These are phyloP conservation scores for Bombus breviceps DNA, from an alignment of 1,140 invertebrate species.

Conservation along the genomic window DNA sequence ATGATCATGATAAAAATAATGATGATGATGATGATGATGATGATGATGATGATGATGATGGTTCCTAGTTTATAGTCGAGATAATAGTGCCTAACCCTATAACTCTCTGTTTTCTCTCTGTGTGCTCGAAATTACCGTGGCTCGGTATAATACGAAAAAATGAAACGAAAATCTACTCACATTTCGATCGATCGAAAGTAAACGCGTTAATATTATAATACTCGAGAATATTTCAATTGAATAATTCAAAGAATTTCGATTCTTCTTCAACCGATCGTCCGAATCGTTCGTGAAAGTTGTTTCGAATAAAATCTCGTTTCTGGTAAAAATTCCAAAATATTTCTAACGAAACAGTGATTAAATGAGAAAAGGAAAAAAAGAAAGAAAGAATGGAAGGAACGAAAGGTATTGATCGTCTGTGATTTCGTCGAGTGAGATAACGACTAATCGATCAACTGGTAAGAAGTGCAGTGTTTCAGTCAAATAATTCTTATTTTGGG, in stretches of 20 bases:
- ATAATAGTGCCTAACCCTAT: conserved; percentile 77
- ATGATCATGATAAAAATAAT: conserved; percentile 68
- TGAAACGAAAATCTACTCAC: not conserved
- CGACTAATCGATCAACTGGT: conserved; percentile 17
- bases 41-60: conserved; percentile 74
- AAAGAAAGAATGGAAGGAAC: conserved; percentile 12
- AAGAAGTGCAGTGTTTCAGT: conserved; percentile 56
- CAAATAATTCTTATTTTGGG: conserved; percentile 27
- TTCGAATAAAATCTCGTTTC: not conserved
- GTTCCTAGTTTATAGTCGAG: conserved; percentile 81
- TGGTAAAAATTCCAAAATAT: not conserved
- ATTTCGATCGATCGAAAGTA: conserved; percentile 2
- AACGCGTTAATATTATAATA: not conserved
- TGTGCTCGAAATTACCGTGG: conserved; percentile 63
- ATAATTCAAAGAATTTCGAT: not conserved
- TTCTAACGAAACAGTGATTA: conserved; percentile 9
- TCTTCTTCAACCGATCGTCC: not conserved
- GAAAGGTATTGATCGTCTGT: conserved; percentile 55
- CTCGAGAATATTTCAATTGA: not conserved
- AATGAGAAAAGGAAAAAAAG: too few relatives aligned
- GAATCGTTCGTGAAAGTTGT: not conserved
- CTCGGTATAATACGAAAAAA: conserved; percentile 16
- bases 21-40: conserved; percentile 66
- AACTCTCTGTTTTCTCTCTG: conserved; percentile 68
- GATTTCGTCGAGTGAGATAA: conserved; percentile 55